phyloP scores from a whole-genome alignment of 2,113 vertebrate genomes.

The Burhinus bistriatus region DNA sequence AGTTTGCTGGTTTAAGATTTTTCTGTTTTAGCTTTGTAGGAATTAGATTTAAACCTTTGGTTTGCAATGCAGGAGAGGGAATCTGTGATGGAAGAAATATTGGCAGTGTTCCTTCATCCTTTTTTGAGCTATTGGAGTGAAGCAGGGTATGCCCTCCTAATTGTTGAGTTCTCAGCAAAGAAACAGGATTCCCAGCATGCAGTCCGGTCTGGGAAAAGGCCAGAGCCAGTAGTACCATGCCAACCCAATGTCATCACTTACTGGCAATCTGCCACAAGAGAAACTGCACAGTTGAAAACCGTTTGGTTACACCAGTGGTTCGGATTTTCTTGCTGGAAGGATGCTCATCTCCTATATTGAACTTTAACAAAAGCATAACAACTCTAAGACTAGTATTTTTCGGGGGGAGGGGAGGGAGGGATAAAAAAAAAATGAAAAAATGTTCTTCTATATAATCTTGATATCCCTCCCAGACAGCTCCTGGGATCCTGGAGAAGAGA shows the following conservation, averaged over 20 bases:
- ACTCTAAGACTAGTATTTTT: not conserved
- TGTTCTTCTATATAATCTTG: not conserved
- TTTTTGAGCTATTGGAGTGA: not conserved
- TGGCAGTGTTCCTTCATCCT: not conserved
- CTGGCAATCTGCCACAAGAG: not conserved
- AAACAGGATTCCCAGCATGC: not conserved
- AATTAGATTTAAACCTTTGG: not conserved
- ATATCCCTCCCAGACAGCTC: not conserved
- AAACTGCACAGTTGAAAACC: not conserved
- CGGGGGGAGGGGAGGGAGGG: accelerated
- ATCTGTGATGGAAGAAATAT: not conserved
- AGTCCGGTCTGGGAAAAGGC: not conserved
- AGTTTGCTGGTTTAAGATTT: not conserved
- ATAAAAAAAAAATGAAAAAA: not conserved
- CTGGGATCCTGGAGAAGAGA: not conserved
- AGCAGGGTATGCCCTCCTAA: not conserved
- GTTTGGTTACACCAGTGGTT: not conserved
- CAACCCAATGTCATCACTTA: not conserved
- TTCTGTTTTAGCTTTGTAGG: not conserved
- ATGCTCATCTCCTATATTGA: not conserved
- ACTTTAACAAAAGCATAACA: not conserved
- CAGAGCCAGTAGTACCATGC: not conserved
- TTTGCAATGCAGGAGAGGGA: not conserved
- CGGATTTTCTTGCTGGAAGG: not conserved
- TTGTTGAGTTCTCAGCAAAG: not conserved